A percentile compares a stretch with the other conserved stretches of the same genome.
phyloP scores from a whole-genome alignment of 2,888 invertebrate species.

The Pharmacophagus antenor region DNA sequence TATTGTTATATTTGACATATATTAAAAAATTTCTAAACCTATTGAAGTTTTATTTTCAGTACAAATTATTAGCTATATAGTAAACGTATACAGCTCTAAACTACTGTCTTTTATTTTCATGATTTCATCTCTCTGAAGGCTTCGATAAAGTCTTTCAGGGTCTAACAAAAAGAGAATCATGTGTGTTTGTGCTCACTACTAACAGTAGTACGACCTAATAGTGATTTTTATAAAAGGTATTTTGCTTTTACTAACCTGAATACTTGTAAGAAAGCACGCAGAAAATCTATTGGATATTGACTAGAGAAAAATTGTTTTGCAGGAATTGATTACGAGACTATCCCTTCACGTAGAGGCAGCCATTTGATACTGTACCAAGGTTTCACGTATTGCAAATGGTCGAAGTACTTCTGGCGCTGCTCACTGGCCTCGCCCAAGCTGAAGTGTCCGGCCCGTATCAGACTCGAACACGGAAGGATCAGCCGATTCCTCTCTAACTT shows the following conservation, averaged over 20 bases:
- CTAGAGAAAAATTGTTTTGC: background rate
- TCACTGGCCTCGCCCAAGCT: conserved; percentile 17
- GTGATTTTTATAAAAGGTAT: background rate
- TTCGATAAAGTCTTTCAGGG: too few relatives aligned
- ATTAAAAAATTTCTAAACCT: background rate
- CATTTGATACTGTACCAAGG: conserved; percentile 28
- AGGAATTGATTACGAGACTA: conserved; percentile 25
- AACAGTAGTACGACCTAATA: too few relatives aligned
- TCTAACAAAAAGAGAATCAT: background rate
- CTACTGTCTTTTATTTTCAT: background rate
- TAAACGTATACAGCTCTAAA: too few relatives aligned
- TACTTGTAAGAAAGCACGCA: background rate
- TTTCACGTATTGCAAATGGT: conserved; percentile 31
- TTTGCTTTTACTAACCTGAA: background rate
- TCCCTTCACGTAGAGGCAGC: conserved; percentile 16
- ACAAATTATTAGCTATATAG: too few relatives aligned
- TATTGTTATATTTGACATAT: background rate
- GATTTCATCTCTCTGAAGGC: background rate
- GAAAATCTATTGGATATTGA: background rate
- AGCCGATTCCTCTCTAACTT: conserved; percentile 2
- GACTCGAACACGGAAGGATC: conserved; percentile 10
- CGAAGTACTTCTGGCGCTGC: conserved; percentile 29
- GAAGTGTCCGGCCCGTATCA: conserved; percentile 25
- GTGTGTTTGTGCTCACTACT: too few relatives aligned
- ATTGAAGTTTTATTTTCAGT: background rate